Conservation (phyloP, 35 echinoderm and acorn worm genomes). For the Patiria miniata region DNA sequence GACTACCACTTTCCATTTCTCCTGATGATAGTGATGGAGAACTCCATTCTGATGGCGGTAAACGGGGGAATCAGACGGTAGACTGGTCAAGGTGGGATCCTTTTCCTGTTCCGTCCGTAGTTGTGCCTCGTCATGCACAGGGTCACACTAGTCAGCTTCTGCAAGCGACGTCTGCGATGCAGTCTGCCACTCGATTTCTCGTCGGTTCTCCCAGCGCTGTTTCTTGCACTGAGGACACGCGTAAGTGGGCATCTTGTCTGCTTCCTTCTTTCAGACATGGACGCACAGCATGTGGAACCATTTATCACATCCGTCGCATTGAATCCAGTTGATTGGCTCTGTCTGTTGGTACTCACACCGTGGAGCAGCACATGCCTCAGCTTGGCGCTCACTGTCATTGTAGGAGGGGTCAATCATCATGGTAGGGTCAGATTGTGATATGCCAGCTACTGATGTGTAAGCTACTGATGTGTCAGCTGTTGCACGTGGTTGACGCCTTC, state of each 20-base stretch:
- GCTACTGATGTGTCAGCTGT: background rate
- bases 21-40: background rate
- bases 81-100: background rate
- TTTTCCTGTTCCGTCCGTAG: background rate
- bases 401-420: background rate
- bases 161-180: background rate
- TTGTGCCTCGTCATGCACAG: background rate
- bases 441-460: background rate
- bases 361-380: conserved; percentile 10
- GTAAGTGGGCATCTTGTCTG: background rate
- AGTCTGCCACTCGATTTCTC: background rate
- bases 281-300: conserved; percentile 42
- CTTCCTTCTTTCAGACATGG: conserved; percentile 24
- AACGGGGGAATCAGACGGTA: background rate
- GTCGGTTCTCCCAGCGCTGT: background rate
- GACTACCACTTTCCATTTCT: background rate
- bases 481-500: background rate
- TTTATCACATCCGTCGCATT: conserved; percentile 41
- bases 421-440: background rate
- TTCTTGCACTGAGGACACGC: conserved; percentile 17
- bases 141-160: background rate
- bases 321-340: conserved; percentile 27
- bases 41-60: background rate
- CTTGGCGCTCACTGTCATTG: background rate
- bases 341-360: background rate